Conservation (phyloP, 2,113 vertebrate genomes). For the Pavo muticus region DNA sequence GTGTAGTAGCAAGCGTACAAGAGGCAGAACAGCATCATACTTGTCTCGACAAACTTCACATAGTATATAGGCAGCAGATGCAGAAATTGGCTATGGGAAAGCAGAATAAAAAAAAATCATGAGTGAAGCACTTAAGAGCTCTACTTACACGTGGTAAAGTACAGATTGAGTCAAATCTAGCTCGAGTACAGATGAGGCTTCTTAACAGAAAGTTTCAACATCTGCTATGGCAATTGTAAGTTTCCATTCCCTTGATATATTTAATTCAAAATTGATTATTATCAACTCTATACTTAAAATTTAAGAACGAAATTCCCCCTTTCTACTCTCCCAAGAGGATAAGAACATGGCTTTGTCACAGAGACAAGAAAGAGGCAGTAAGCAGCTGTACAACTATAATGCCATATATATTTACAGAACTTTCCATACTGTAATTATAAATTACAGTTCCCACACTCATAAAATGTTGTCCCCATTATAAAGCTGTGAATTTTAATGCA, state of each 20-base stretch:
- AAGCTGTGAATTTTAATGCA: not conserved
- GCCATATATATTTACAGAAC: not conserved
- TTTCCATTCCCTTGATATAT: not conserved
- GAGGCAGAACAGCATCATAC: conserved; percentile 90
- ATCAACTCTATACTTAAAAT: not conserved
- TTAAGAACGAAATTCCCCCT: not conserved
- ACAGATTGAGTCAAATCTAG: not conserved
- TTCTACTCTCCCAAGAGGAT: not conserved
- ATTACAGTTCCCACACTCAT: not conserved
- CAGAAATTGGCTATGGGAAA: conserved; percentile 89
- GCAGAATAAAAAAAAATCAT: not conserved
- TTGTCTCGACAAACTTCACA: conserved; percentile 94
- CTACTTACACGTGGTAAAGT: not conserved
- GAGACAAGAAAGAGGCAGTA: not conserved
- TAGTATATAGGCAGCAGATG: conserved; percentile 94
- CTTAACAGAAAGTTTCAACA: not conserved
- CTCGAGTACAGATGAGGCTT: accelerated
- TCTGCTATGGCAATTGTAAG: not conserved
- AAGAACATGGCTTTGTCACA: not conserved
- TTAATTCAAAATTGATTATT: not conserved
- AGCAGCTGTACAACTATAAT: not conserved
- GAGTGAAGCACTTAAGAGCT: not conserved
- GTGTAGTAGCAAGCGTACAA: conserved; percentile 92
- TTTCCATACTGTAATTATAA: not conserved
- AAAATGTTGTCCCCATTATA: not conserved